Evolutionary conservation across 64 coral and sea anemone species (phyloP), one percentile per base, ranked within the genome.

Genomic region (Pocillopora damicornis): DNA sequence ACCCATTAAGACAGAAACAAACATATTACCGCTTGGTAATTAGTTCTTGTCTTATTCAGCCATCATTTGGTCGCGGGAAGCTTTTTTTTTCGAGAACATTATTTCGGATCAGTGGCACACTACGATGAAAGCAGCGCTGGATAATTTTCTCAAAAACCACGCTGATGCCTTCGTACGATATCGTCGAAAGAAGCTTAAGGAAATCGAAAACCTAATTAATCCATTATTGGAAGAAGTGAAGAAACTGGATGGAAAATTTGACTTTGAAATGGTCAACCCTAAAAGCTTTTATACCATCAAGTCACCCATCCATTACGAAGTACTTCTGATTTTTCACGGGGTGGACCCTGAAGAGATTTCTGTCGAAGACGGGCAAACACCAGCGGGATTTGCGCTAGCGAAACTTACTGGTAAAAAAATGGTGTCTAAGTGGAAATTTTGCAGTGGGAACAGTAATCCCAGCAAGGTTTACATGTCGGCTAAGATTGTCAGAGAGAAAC

Each of bases 391-490:
- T 81, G 62, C 93, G 20, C 59, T 94, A 16, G 83, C 56, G 15
- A 94, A 80, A 42, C 58, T 94, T 6, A 72, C 73, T 14, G 74
- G 80, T 9, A 76, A 89, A 34, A 94, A 60, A 61, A 84, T 59
- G n/a, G 67, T 63, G 37, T 60, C 66, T 59, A 63, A 37, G 35
- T 84, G 87, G 72, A 56, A 88, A 37, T 79, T 86, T 16, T 91
- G 84, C 34, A 83, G 78, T 30, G 61, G 76, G 75, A 94, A 80
- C 61, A 90, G 83, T 18, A 94, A 94, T 15, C 90, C 93, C 30
- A 89, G 93, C 4, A 94, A 94, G 61, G 87, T 79, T 17, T 94
- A 87, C 76, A 12, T 94, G 63, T 94, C 93, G 63, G 73, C 93
- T 60, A 94, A 90, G 60, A 87, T 91, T 76, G 64, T 94, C 26